Conservation (phyloP, 2,113 vertebrate species). For the Nannobrachium achirus region DNA sequence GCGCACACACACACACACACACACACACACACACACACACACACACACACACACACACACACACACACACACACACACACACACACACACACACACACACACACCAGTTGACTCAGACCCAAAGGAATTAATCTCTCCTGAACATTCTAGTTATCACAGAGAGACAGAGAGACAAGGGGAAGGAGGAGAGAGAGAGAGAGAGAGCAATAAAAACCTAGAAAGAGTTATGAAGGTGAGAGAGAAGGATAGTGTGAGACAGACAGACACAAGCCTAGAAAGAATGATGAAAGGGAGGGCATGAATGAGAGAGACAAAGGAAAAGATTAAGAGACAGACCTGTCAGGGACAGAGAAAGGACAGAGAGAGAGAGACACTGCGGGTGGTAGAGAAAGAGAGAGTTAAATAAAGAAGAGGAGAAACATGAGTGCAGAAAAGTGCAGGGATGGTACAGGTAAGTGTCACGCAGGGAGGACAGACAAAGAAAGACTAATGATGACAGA, state of each 20-base stretch:
- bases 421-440: too few species aligned
- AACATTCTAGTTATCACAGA: conserved; percentile 44
- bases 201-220: not conserved
- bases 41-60: not conserved
- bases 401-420: not conserved
- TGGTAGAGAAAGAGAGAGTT: conserved; percentile 7
- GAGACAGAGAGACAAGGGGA: not conserved
- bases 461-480: too few species aligned
- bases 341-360: not conserved
- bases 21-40: conserved; percentile 25
- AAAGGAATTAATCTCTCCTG: conserved; percentile 34
- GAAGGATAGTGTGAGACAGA: not conserved
- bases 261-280: not conserved
- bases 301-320: not conserved
- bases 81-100: conserved; percentile 7
- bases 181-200: not conserved
- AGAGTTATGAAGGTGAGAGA: not conserved
- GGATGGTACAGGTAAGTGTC: too few species aligned
- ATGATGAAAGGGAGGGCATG: not conserved
- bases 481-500: too few species aligned
- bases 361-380: conserved; percentile 10
- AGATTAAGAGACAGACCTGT: not conserved
- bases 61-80: not conserved
- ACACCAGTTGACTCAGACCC: not conserved
- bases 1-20: conserved; percentile 17